Evolutionary conservation across 2,888 invertebrate species (phyloP).

Genomic region (Polylopha cassiicola): DNA sequence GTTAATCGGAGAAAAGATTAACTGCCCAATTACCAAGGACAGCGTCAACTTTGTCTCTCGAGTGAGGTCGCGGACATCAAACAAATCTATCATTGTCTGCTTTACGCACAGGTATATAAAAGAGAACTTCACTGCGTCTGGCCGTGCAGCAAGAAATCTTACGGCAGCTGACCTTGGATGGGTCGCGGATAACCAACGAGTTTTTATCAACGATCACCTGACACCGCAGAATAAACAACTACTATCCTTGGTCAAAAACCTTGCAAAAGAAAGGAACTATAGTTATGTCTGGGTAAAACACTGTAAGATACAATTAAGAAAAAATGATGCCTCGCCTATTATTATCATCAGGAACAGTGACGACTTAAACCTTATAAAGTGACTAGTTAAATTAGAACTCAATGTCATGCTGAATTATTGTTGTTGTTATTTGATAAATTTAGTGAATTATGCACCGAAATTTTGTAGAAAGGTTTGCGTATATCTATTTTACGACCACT

Average conservation of each 20-base stretch:
- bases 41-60: too few species aligned
- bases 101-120: constrained; percentile 22
- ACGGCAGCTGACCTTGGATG: constrained; percentile 7
- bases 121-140: constrained; percentile 20
- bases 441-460: too few species aligned
- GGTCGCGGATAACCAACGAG: constrained; percentile 6
- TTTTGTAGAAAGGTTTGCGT: too few species aligned
- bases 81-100: constrained; percentile 17
- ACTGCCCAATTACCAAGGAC: too few species aligned
- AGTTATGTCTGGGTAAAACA: constrained; percentile 22
- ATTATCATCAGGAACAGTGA: constrained; percentile 17
- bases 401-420: too few species aligned
- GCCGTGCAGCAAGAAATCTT: constrained; percentile 2
- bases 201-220: constrained; percentile 24
- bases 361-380: constrained; percentile 18
- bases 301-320: constrained; percentile 16
- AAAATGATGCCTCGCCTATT: constrained; percentile 15
- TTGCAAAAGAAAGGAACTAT: constrained; percentile 13
- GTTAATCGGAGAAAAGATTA: too few species aligned
- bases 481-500: too few species aligned
- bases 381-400: too few species aligned
- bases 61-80: too few species aligned
- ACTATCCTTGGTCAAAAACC: constrained; percentile 16
- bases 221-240: constrained; percentile 17
- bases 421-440: too few species aligned